These are phyloP conservation scores for Percopsis omiscomaycus DNA, from an alignment of 2,797 vertebrate genomes.

Conservation along the genomic window DNA sequence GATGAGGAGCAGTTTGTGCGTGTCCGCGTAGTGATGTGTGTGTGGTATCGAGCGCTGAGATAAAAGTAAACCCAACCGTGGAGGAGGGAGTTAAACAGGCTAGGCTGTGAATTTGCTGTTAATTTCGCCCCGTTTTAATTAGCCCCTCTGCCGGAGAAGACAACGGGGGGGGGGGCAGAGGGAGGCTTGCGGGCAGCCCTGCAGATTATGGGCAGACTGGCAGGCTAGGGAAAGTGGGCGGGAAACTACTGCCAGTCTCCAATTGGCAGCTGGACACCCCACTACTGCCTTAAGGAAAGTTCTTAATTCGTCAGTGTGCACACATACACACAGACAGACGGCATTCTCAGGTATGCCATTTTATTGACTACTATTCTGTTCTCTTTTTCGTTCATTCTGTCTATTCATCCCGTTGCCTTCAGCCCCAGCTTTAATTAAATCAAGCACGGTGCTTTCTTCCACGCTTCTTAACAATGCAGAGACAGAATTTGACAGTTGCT, in stretches of 20 bases:
- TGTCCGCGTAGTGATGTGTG: background rate
- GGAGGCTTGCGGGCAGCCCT: conserved; percentile 53
- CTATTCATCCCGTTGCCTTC: conserved; percentile 39
- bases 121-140: conserved; percentile 75
- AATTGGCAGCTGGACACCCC: conserved; percentile 53
- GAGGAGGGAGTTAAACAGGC: conserved; percentile 53
- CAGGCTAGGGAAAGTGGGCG: conserved; percentile 49
- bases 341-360: conserved; percentile 34
- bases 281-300: conserved; percentile 54
- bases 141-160: conserved; percentile 60
- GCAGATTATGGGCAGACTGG: conserved; percentile 53
- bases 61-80: conserved; percentile 30
- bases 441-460: conserved; percentile 23
- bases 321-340: conserved; percentile 26
- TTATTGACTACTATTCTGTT: conserved; percentile 37
- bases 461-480: conserved; percentile 57
- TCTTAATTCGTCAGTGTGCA: conserved; percentile 40
- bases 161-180: conserved; percentile 30
- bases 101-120: conserved; percentile 57
- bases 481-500: conserved; percentile 64
- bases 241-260: conserved; percentile 32
- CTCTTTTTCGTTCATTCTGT: conserved; percentile 15
- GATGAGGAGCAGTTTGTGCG: conserved; percentile 30
- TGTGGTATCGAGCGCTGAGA: conserved; percentile 21
- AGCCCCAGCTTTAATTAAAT: conserved; percentile 64